Evolutionary conservation across 2,888 invertebrate genomes (phyloP), one percentile per base, ranked within the genome.

Genomic region (Flexamia atlantica): DNA sequence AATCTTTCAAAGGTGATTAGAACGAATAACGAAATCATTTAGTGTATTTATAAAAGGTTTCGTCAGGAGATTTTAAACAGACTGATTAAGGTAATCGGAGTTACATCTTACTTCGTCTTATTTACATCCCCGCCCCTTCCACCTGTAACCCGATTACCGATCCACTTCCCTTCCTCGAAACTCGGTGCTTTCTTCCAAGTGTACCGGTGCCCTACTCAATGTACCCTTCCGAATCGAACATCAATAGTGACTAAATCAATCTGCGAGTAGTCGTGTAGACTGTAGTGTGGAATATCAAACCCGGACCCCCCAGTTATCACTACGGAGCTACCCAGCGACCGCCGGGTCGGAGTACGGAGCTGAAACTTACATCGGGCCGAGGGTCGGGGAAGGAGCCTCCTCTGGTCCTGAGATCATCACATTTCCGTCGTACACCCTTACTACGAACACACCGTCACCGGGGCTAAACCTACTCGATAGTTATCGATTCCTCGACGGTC

Each of bases 111-210:
- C n/a, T n/a, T n/a, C n/a, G n/a, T n/a, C 57, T 20, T 57, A 57
- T 57, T 57, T 57, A 57, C 57, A 57, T 57, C 23, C 57, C 32
- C 68, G 32, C 68, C 40, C 70, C 68, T 3, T 72, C 72, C 76
- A 76, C 76, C 76, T 76, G 76, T 76, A 76, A 76, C 76, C 50
- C 76, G 28, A 50, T 76, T 76, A 28, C 28, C 36, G 5, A 68
- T 32, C 70, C 70, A 36, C 70, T 40, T 40, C 40, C 70, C 70
- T 7, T 36, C 36, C 36, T 32, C 68, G 30, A 60, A 32, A 60
- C 60, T 60, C 68, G 7, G 30, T 4, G 53, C 23, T 53, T 53
- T 53, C 53, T 53, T 53, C 53, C 20, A 14, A 53, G 53, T 53
- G 53, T 20, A n/a, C n/a, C n/a, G n/a, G n/a, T n/a, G n/a, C n/a